Evolutionary conservation across 2,797 vertebrate species (phyloP).

Genomic region (Onychomys torridus): DNA sequence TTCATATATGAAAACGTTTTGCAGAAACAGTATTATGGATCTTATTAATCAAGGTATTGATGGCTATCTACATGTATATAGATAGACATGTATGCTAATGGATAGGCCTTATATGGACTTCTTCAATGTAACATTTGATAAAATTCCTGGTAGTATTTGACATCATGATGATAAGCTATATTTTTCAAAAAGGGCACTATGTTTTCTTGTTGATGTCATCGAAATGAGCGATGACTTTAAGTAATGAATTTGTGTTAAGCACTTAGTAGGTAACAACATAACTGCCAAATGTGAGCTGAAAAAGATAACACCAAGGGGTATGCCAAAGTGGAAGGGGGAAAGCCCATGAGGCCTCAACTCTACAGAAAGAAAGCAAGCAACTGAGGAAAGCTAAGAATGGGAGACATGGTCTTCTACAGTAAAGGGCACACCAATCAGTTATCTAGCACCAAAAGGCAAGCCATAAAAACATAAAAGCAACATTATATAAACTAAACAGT

Average conservation of each 20-base stretch:
- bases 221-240: background rate
- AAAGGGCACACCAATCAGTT: background rate
- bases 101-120: background rate
- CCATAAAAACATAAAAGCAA: background rate
- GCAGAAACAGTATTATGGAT: background rate
- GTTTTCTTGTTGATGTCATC: conserved; percentile 1
- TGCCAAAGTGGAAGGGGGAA: too few relatives aligned
- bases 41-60: background rate
- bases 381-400: background rate
- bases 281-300: background rate
- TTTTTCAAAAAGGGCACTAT: background rate
- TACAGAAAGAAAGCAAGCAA: too few relatives aligned
- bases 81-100: background rate
- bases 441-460: background rate
- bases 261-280: background rate
- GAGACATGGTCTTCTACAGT: background rate
- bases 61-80: background rate
- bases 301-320: background rate
- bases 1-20: conserved; percentile 15
- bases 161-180: background rate
- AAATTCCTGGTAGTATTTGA: background rate
- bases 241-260: background rate
- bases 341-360: background rate
- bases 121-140: background rate
- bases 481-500: background rate